Evolutionary conservation across 1,140 invertebrate species (phyloP), one percentile per base, ranked within the genome.

Genomic region (Mactra quadrangularis): DNA sequence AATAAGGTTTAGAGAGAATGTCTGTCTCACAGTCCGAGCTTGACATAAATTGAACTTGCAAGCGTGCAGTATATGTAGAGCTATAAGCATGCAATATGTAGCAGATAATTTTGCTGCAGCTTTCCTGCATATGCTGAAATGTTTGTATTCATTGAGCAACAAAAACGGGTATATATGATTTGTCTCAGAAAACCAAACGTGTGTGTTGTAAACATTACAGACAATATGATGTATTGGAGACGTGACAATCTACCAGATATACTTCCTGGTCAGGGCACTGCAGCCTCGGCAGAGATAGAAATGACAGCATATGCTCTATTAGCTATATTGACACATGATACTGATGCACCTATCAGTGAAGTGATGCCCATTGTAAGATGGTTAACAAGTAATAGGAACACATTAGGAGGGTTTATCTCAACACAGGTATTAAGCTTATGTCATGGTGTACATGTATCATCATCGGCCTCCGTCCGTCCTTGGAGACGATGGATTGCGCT

Each of bases 291-390:
- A 3, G 96, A 97, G 85, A 95, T 98, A 27, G 96, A 97, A 91
- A 97, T 97, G 91, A 96, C 97, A 0, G 95, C 97, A 0, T 98
- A 98, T 93, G 96, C 95, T 0, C 92, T 96, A 27, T 89, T 97
- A 35, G 94, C 95, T 0, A 41, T 83, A 15, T 53, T 3, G 92
- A 96, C 22, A 89, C 96, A 1, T 94, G 62, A 89, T 64, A 82
- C 57, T 15, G 64, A 81, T 27, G 59, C 41, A 17, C 38, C 57
- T 19, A 66, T 89, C 87, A 31, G 33, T 7, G 45, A 74, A 0
- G 95, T 96, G 0, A 90, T 97, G 13, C 96, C 97, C 0, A 94
- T 98, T n/a, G 95, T 97, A 83, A 95, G 95, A 27, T 98, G 97
- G 96, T 93, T 99, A 0, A 94, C 97, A 50, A 94, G 94, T 70